These are phyloP conservation scores for Pagetopsis macropterus DNA, from an alignment of 2,797 vertebrate genomes.

Conservation along the genomic window DNA sequence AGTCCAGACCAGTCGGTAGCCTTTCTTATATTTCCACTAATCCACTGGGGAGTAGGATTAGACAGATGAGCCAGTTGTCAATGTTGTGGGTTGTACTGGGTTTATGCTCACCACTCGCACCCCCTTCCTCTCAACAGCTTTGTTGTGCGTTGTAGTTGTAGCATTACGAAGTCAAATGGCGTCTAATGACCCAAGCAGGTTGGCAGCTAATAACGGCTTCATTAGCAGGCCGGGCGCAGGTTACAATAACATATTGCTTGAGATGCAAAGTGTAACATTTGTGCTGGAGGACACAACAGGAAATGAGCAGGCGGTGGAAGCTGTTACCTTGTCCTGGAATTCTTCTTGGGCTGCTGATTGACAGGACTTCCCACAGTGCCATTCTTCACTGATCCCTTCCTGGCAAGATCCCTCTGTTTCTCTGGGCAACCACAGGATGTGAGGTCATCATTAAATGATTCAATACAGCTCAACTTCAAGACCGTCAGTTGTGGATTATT, in stretches of 20 bases:
- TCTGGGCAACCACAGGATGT: slow-evolving; percentile 84
- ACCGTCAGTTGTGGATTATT: neutral
- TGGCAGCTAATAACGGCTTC: slow-evolving; percentile 32
- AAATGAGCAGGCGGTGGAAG: slow-evolving; percentile 24
- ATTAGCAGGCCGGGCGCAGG: neutral
- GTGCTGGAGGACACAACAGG: slow-evolving; percentile 8
- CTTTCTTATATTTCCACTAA: slow-evolving; percentile 70
- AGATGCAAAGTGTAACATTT: slow-evolving; percentile 39
- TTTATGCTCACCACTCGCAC: slow-evolving; percentile 41
- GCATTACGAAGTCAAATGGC: slow-evolving; percentile 39
- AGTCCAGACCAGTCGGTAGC: slow-evolving; percentile 54
- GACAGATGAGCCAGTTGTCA: slow-evolving; percentile 67
- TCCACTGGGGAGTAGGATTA: slow-evolving; percentile 72
- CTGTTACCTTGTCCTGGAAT: slow-evolving; percentile 93
- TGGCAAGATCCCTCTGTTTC: slow-evolving; percentile 96
- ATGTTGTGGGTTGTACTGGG: slow-evolving; percentile 37
- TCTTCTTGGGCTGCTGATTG: slow-evolving; percentile 99
- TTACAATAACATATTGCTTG: slow-evolving; percentile 23
- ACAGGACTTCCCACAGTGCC: slow-evolving; percentile 95
- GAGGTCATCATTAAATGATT: slow-evolving; percentile 50
- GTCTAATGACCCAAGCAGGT: slow-evolving; percentile 5
- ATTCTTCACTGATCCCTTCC: slow-evolving; percentile 96
- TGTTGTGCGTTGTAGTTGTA: slow-evolving; percentile 17
- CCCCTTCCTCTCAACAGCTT: slow-evolving; percentile 16
- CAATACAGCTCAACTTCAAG: neutral